Conservation (phyloP, 1,140 invertebrate species). For the Heliconius melpomene region DNA sequence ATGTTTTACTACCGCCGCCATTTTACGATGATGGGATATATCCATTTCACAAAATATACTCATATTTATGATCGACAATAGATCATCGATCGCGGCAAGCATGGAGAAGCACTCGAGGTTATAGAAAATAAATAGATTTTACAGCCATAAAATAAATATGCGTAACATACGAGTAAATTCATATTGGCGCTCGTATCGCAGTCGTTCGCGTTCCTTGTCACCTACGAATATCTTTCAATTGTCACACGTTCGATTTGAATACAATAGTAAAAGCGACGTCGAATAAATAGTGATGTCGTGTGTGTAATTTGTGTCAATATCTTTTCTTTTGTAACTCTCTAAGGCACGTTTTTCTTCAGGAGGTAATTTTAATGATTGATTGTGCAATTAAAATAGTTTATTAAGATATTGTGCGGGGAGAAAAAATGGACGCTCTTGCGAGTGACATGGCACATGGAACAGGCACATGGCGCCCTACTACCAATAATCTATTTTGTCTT, state of each 20-base stretch:
- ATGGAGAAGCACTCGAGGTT: slow-evolving; percentile 23
- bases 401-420: background rate
- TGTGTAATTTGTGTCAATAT: background rate
- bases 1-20: slow-evolving; percentile 53
- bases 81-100: slow-evolving; percentile 16
- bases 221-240: background rate
- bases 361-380: background rate
- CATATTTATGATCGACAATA: slow-evolving; percentile 58
- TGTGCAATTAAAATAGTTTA: background rate
- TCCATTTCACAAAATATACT: slow-evolving; percentile 57
- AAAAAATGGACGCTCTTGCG: background rate
- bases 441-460: background rate
- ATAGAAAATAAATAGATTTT: slow-evolving; percentile 33
- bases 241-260: slow-evolving; percentile 25
- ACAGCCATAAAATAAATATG: background rate
- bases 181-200: background rate
- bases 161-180: background rate
- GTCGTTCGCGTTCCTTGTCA: background rate
- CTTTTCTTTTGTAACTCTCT: slow-evolving; percentile 7
- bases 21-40: slow-evolving; percentile 65
- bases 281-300: slow-evolving; percentile 11
- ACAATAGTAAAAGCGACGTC: slow-evolving; percentile 25
- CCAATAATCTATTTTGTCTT: background rate
- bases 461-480: background rate
- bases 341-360: background rate